phyloP scores from a whole-genome alignment of 2,113 vertebrate genomes.

The Hippocampus abdominalis region DNA sequence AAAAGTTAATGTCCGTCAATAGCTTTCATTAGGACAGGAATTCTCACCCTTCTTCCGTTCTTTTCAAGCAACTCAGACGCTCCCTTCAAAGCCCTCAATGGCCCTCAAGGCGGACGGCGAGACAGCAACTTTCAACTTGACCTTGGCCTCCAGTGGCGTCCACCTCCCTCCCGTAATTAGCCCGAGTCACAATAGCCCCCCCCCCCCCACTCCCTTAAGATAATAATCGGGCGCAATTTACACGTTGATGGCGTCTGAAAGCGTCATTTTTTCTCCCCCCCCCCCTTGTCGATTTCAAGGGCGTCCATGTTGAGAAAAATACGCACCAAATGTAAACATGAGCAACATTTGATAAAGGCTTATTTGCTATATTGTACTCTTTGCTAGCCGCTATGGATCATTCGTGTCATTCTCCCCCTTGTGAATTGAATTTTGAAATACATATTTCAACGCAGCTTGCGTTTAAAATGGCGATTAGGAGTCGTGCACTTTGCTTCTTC shows the following conservation, averaged over 20 bases:
- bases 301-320: neutral
- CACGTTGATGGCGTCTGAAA: neutral
- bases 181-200: slow-evolving; percentile 1
- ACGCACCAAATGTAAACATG: neutral
- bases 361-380: no score
- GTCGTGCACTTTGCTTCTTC: neutral
- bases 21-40: slow-evolving; percentile 68
- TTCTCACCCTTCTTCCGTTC: slow-evolving; percentile 70
- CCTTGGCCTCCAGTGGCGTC: slow-evolving; percentile 91
- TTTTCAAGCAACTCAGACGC: slow-evolving; percentile 63
- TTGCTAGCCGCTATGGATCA: no score
- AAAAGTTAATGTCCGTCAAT: slow-evolving; percentile 69
- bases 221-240: neutral
- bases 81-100: slow-evolving; percentile 72
- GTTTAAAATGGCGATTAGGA: no score
- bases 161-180: slow-evolving; percentile 58
- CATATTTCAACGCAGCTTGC: neutral
- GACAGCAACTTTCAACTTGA: slow-evolving; percentile 96
- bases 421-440: no score
- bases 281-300: neutral
- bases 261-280: no score
- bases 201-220: no score
- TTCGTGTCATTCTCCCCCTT: no score
- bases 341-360: neutral
- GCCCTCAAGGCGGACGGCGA: slow-evolving; percentile 77